phyloP scores from a whole-genome alignment of 2,113 vertebrate genomes.

The Protomyctophum bolini region DNA sequence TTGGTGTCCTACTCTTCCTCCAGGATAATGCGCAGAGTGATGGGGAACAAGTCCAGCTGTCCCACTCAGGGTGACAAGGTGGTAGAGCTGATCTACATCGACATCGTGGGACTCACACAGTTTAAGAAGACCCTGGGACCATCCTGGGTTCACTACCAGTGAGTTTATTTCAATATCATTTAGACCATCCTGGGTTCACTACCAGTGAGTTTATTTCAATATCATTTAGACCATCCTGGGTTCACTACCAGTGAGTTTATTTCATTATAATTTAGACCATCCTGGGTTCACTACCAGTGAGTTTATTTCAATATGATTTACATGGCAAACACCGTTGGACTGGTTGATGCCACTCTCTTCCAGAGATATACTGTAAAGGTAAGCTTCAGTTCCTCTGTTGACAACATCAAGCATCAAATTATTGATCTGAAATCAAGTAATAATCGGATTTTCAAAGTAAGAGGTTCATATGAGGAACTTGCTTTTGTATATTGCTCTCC shows the following conservation, averaged over 20 bases:
- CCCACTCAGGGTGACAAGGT: constrained; percentile 95
- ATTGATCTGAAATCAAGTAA: too few species aligned
- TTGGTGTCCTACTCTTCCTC: constrained; percentile 10
- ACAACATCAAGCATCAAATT: too few species aligned
- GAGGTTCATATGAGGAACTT: too few species aligned
- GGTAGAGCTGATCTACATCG: constrained; percentile 98
- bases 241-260: constrained; percentile 98
- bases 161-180: too few species aligned
- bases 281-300: constrained; percentile 99
- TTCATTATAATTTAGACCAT: constrained; percentile 73
- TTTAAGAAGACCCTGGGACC: constrained; percentile 99
- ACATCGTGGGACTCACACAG: constrained; percentile 96
- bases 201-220: constrained; percentile 81
- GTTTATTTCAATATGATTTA: constrained; percentile 54
- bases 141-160: constrained; percentile 99
- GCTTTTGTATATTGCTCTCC: too few species aligned
- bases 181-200: constrained; percentile 97
- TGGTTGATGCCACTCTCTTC: too few species aligned
- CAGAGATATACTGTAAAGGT: too few species aligned
- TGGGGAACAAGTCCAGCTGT: constrained; percentile 97
- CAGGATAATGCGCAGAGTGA: constrained; percentile 98
- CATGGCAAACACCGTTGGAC: too few species aligned
- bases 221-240: constrained; percentile 88
- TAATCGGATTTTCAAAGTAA: too few species aligned
- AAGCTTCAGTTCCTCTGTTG: too few species aligned